These are phyloP conservation scores for Camponotus fellah DNA, from an alignment of 2,888 invertebrate genomes.

Conservation along the genomic window DNA sequence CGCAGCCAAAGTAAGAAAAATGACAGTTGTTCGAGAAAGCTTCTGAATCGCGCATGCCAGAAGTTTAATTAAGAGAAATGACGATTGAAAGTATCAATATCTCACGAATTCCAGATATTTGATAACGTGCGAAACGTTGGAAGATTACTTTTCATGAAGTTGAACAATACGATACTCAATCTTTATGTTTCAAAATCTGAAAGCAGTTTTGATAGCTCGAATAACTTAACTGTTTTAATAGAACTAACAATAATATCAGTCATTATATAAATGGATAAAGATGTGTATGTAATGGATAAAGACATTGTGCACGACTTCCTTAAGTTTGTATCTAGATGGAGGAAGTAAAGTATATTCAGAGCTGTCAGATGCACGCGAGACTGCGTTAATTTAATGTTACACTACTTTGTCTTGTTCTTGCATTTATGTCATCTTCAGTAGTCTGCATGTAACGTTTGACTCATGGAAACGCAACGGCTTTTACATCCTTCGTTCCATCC, in stretches of 20 bases:
- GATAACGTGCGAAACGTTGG: not conserved
- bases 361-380: constrained; percentile 27
- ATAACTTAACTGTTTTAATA: not conserved
- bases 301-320: not conserved
- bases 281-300: not conserved
- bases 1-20: not conserved
- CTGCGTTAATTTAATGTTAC: constrained; percentile 33
- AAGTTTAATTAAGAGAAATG: constrained; percentile 4
- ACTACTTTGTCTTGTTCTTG: constrained; percentile 29
- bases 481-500: not conserved
- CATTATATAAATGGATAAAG: constrained; percentile 10
- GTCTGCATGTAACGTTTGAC: constrained; percentile 12
- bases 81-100: not conserved
- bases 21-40: not conserved
- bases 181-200: not conserved
- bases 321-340: constrained; percentile 28
- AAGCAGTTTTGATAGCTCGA: not conserved
- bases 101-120: not conserved
- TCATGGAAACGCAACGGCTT: constrained; percentile 1
- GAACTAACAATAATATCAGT: constrained; percentile 22
- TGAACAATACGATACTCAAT: not conserved
- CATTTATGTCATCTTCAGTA: constrained; percentile 20
- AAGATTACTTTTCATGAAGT: not conserved
- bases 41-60: not conserved
- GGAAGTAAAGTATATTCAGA: constrained; percentile 26